Base-by-base conservation (phyloP, 30 jellyfish, hydroid and myxozoan species). In the Aurelia sp. region DNA sequence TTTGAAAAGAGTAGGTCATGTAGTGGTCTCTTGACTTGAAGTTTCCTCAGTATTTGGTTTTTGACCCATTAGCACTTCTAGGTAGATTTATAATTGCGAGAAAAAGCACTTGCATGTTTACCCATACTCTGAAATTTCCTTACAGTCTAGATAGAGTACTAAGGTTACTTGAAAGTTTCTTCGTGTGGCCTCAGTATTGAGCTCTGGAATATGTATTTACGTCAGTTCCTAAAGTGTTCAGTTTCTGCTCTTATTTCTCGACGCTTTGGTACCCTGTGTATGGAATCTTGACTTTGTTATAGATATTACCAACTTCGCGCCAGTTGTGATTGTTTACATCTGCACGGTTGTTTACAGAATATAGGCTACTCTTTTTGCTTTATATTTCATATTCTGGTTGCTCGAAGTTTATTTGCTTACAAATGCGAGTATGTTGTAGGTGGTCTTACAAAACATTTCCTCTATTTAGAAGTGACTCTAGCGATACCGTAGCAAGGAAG, bases 1-100 rank as follows among this genome's bases (percentile, higher is more conserved):
- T 69, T 69, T 69, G 60, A 69, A 69, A 69, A 50, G 21, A 12
- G 55, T 5, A 44, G 57, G 61, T 69, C 80, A 24, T 69, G 62
- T 24, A 18, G 80, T 69, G 80, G 61, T 41, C 52, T 13, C 75
- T 13, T 44, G 18, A 21, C 75, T 13, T 52, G 75, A 17, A 17
- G 4, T 7, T 44, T 4, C 9, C 55, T 44, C 55, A 44, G 41
- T 64, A 44, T 2, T 64, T 6, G 41, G 16, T 30, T 13, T 21
- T 64, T 38, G 33, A 38, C 9, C 41, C 41, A 20, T 64, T 64
- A 21, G 2, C 18, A 17, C 51, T 64, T 38, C 19, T 4, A 17
- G 19, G 18, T 64, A 0, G 33, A 16, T 21, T 64, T 44, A 5
- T 20, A 4, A 63, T 9, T 44, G 44, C 33, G 18, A 21, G 3